Percentiles rank a stretch among this genome's conserved stretches.
These are phyloP conservation scores for Acropora yongei DNA, from an alignment of 64 coral and sea anemone genomes.

Conservation along the genomic window DNA sequence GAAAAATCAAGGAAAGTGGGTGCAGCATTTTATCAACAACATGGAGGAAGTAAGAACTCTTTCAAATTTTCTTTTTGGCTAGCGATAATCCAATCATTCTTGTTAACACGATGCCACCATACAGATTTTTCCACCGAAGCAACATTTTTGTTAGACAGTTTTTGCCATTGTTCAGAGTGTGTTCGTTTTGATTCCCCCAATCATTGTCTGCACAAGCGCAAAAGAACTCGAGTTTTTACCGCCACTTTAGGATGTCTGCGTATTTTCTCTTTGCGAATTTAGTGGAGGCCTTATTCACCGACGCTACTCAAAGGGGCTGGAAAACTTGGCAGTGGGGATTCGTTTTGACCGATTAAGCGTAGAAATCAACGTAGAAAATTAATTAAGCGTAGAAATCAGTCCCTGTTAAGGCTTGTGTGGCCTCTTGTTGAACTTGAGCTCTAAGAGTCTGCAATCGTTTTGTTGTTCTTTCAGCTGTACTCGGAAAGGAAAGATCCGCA, in stretches of 20 bases:
- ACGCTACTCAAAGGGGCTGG: not conserved
- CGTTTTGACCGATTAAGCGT: too few species aligned
- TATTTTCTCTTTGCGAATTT: not conserved
- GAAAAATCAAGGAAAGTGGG: conserved; percentile 98
- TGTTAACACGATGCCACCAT: not conserved
- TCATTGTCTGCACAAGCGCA: too few species aligned
- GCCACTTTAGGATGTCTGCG: not conserved
- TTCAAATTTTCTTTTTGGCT: not conserved
- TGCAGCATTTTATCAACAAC: conserved; percentile 94
- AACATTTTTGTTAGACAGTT: too few species aligned
- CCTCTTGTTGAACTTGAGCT: not conserved
- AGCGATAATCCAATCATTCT: not conserved
- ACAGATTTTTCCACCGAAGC: too few species aligned
- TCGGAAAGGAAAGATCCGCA: conserved; percentile 80
- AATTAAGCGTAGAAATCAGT: too few species aligned
- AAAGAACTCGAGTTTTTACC: too few species aligned
- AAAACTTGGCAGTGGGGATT: too few species aligned
- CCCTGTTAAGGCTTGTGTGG: too few species aligned
- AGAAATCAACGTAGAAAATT: too few species aligned
- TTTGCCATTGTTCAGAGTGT: too few species aligned
- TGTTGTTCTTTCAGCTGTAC: conserved; percentile 70
- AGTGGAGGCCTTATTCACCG: not conserved
- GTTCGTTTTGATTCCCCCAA: too few species aligned
- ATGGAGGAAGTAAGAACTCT: conserved; percentile 79
- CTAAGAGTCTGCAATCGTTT: not conserved